Percentiles rank a stretch among this genome's conserved stretches.
These are phyloP conservation scores for Delia radicum DNA, from an alignment of 1,140 invertebrate genomes.

Conservation along the genomic window DNA sequence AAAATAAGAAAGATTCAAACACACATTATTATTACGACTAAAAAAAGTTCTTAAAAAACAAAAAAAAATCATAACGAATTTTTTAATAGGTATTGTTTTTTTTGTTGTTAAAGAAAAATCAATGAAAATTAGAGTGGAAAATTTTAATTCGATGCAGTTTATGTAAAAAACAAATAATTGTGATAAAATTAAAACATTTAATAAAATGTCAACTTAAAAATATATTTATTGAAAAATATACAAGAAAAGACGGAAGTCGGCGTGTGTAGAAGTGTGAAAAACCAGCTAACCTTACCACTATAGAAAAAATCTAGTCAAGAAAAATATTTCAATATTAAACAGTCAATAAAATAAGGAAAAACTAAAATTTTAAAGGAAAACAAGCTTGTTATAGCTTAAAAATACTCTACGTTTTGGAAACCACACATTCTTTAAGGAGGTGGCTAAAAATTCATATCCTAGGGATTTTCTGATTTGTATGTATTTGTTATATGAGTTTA, in stretches of 20 bases:
- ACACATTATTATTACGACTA: constrained; percentile 3
- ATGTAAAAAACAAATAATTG: neutral
- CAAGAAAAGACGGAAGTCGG: neutral
- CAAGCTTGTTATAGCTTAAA: neutral
- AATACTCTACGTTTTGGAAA: neutral
- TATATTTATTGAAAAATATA: neutral
- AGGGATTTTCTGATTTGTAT: neutral
- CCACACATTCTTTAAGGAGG: neutral
- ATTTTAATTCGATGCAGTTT: neutral
- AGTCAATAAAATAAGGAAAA: neutral
- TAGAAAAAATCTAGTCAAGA: neutral
- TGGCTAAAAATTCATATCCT: neutral
- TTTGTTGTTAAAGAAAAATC: constrained; percentile 6
- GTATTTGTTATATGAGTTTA: neutral
- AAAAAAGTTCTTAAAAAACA: constrained; percentile 17
- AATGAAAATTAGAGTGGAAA: constrained; percentile 1
- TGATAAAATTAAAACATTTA: neutral
- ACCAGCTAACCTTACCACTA: neutral
- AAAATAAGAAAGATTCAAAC: neutral
- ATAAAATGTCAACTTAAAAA: constrained; percentile 1
- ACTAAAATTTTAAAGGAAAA: neutral
- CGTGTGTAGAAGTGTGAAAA: neutral
- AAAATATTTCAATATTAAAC: too few relatives aligned
- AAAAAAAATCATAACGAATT: constrained; percentile 9
- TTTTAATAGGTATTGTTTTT: too few relatives aligned